Conservation (phyloP, 2,113 vertebrate species). For the Microtus ochrogaster region DNA sequence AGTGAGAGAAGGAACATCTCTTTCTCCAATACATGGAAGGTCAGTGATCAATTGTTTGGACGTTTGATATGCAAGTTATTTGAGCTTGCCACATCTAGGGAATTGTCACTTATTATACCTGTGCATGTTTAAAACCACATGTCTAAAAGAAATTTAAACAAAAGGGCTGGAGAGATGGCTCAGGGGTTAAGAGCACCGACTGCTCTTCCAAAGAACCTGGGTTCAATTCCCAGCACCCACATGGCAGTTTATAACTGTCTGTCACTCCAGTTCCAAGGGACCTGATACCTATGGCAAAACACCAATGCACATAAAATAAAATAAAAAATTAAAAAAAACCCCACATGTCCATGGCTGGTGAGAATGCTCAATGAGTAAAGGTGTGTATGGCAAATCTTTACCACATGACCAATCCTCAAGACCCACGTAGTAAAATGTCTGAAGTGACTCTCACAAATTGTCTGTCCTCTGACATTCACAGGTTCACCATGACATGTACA, state of each 20-base stretch:
- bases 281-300: too few relatives aligned
- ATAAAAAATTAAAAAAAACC: too few relatives aligned
- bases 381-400: neutral
- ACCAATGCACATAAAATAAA: too few relatives aligned
- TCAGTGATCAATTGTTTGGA: neutral
- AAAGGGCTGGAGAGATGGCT: too few relatives aligned
- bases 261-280: too few relatives aligned
- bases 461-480: neutral
- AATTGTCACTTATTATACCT: neutral
- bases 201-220: too few relatives aligned
- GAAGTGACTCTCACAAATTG: too few relatives aligned
- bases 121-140: neutral
- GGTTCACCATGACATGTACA: neutral
- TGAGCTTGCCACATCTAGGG: neutral
- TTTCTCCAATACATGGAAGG: neutral
- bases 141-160: too few relatives aligned
- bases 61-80: conserved; percentile 4
- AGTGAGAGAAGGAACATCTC: neutral
- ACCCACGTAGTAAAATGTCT: neutral
- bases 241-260: too few relatives aligned
- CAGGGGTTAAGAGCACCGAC: too few relatives aligned
- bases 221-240: too few relatives aligned
- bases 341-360: too few relatives aligned
- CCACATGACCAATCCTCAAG: neutral
- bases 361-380: neutral